Evolutionary conservation across 1,140 invertebrate genomes (phyloP).

Genomic region (Steinernema khuongi): DNA sequence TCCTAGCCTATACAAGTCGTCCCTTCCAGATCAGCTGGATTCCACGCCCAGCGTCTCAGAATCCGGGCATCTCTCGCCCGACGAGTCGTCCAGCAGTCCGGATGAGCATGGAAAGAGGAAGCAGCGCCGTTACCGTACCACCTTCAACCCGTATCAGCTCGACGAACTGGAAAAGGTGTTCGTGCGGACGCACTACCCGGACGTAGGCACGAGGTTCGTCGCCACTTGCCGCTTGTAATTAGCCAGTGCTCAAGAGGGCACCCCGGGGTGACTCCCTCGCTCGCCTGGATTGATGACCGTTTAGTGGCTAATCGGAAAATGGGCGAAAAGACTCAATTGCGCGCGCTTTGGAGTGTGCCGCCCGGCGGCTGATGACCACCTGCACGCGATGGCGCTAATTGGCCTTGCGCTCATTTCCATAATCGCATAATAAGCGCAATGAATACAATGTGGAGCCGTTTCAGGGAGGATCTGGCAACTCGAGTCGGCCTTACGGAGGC

Average conservation of each 20-base stretch:
- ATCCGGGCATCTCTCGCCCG: conserved; percentile 23
- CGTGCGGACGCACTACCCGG: conserved; percentile 92
- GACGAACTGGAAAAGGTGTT: conserved; percentile 95
- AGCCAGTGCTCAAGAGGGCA: background rate
- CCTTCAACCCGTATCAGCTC: conserved; percentile 85
- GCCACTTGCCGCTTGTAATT: no score
- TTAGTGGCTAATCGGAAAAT: background rate
- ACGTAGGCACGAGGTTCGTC: conserved; percentile 78
- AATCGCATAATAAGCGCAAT: background rate
- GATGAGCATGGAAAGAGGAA: conserved; percentile 65
- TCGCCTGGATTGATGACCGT: background rate
- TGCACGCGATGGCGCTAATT: conserved; percentile 1
- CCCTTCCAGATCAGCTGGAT: background rate
- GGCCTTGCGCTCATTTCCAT: background rate
- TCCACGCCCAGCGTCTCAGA: conserved; percentile 20
- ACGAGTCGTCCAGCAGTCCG: conserved; percentile 27
- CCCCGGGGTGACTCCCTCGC: background rate
- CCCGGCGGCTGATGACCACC: background rate
- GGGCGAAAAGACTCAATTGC: background rate
- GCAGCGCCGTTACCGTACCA: conserved; percentile 82
- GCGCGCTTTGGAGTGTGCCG: background rate
- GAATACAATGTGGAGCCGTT: conserved; percentile 11
- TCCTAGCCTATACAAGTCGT: background rate
- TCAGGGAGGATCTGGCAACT: conserved; percentile 83
- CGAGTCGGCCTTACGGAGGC: conserved; percentile 96